Evolutionary conservation across 2,797 vertebrate genomes (phyloP), one percentile per base, ranked within the genome.

Genomic region (Micropoecilia bifurca): DNA sequence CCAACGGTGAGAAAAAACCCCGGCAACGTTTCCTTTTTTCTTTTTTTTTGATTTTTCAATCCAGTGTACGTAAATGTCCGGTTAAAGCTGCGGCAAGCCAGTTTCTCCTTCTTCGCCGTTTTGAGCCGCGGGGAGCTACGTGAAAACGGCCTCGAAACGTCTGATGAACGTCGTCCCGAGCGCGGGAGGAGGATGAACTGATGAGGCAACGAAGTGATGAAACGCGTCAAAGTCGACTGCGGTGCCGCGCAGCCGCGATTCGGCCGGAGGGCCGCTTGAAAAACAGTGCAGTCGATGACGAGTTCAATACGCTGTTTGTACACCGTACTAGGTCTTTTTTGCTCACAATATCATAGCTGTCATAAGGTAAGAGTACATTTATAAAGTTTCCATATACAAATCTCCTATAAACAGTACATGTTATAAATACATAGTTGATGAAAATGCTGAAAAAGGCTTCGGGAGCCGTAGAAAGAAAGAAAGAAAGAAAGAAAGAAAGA

Each of bases 341-440:
- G 84, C 91, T 92, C 92, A 95, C 93, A 93, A 94, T 93, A 91
- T 93, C 92, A 89, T 93, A 93, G 92, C 94, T 93, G 93, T 95
- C 90, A 95, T 93, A 87, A 91, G 88, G 93, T 93, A 80, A 90
- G 91, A 95, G 93, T 94, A 94, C 93, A 95, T 92, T 91, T 94
- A 90, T 93, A 94, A 92, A 93, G 83, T 93, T 89, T 93, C 81
- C 93, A 95, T 94, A 93, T 92, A 95, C 92, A 96, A 95, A 95
- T 95, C 91, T 95, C 83, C 93, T 94, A 92, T 94, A 93, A 96
- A 95, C 95, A 94, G 90, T 92, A 91, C 90, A 90, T 91, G 90
- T 94, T 94, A 93, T 94, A 95, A 95, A 95, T 94, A 95, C 93
- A 93, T 77, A 84, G 71, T 83, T 82, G 90, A 93, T 94, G 91